Evolutionary conservation across 1,140 invertebrate genomes (phyloP), one percentile per base, ranked within the genome.

Genomic region (Ridgeia piscesae): DNA sequence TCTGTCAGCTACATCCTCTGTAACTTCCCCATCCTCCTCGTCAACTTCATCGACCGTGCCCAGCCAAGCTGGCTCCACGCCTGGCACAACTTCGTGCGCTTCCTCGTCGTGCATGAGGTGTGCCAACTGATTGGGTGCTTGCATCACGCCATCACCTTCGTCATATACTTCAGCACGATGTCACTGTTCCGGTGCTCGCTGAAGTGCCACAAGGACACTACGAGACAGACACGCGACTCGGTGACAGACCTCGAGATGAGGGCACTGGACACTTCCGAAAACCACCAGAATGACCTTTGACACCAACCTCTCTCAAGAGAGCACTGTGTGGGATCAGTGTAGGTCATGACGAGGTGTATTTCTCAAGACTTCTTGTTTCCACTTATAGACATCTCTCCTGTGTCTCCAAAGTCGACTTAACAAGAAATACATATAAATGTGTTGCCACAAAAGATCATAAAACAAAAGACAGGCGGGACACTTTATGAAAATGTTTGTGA

Each of bases 11-110:
- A 35, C 48, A 35, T 91, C 91, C 34, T 34, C 14, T 33, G 33
- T 31, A 17, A 34, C 17, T 33, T 58, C 21, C 91, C 91, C 11
- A 91, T 34, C 21, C 33, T 58, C 91, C 8, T 91, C 91, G 21
- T 91, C 34, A 91, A 91, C 91, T 91, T 35, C 91, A 91, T 91
- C 34, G 35, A 42, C 35, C 48, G 48, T 17, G 21, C 91, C 34
- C 6, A 91, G 91, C 91, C 91, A 17, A 34, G 34, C 35, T 91
- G 91, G 91, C 91, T 35, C 17, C 89, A 35, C 17, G 11, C 6
- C 89, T 90, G 89, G 89, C 33, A 14, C 34, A 90, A 21, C 34
- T 35, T 34, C 31, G 33, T n/a, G 17, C 89, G 6, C 31, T 90
- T 34, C n/a, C 33, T 90, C 89, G 4, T 90, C 89, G 11, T 34